Evolutionary conservation across 2,113 vertebrate species (phyloP), one percentile per base, ranked within the genome.

Genomic region (Neogale vison): DNA sequence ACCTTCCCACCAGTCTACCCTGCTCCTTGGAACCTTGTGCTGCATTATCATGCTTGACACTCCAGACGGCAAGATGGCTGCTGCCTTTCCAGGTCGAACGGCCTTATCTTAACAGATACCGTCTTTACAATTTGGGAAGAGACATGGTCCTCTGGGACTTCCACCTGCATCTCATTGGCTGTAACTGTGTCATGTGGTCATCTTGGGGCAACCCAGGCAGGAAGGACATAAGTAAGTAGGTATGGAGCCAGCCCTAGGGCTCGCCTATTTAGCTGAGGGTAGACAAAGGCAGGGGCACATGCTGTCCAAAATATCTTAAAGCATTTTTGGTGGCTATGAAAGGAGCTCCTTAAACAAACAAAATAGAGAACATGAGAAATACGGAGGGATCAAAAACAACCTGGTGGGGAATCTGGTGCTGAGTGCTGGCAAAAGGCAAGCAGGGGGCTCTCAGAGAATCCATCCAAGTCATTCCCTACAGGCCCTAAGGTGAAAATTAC

Each of bases 391-490:
- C 6, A 50, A 39, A 31, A 84, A 36, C 31, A 21, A 11, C 23
- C 42, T 21, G 0, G 1, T 74, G 15, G 23, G 15, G 2, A 2
- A 2, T 9, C 39, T 20, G 14, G 23, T 31, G 17, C 39, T 20
- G 4, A 34, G 23, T 5, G 18, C 36, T 57, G 47, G 63, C 18
- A 45, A 92, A 90, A 57, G 21, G 26, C 20, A 29, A 91, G 61
- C n/a, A 57, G 18, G 11, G 13, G 26, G 7, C 13, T 52, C 12
- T 42, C n/a, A 21, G 12, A 34, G 26, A 57, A 92, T 50, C 2
- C n/a, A 34, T 52, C 34, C 21, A 45, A 36, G 47, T 12, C n/a
- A 57, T 45, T 34, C n/a, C 26, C 47, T 2, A 18, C 20, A n/a
- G 18, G 3, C 21, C 31, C 36, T 20, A n/a, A 17, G 8, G 17